Evolutionary conservation across 2,888 invertebrate genomes (phyloP).

Genomic region (Xestia ashworthii): DNA sequence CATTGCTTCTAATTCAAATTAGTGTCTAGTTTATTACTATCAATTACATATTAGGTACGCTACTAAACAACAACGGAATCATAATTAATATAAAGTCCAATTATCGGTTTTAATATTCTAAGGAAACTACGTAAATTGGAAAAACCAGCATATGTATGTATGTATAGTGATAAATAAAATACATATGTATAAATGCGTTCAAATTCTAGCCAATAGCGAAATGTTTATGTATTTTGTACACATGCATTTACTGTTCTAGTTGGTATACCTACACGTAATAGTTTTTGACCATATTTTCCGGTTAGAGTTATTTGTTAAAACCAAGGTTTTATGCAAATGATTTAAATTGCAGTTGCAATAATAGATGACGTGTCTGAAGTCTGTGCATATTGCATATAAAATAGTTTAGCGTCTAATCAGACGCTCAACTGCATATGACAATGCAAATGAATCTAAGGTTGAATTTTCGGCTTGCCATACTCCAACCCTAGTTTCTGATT

Average conservation of each 20-base stretch:
- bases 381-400: not conserved
- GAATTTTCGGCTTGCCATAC: not conserved
- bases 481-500: not conserved
- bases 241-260: conserved; percentile 5
- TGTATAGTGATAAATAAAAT: conserved; percentile 28
- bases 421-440: not conserved
- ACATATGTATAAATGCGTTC: conserved; percentile 8
- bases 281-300: conserved; percentile 55
- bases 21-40: not conserved
- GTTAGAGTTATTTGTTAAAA: conserved; percentile 26
- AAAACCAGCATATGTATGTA: conserved; percentile 46
- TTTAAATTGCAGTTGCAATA: conserved; percentile 23
- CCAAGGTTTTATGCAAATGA: conserved; percentile 35
- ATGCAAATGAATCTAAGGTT: not conserved
- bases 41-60: not conserved
- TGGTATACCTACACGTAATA: conserved; percentile 2
- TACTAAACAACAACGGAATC: conserved; percentile 23
- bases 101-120: conserved; percentile 25
- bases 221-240: conserved; percentile 15
- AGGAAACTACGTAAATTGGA: conserved; percentile 33
- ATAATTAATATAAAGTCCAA: conserved; percentile 14
- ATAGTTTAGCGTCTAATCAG: not conserved
- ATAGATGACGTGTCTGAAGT: not conserved
- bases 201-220: conserved; percentile 36
- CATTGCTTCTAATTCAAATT: not conserved